Conservation (phyloP, 2,797 vertebrate genomes). For the Xenops minutus region DNA sequence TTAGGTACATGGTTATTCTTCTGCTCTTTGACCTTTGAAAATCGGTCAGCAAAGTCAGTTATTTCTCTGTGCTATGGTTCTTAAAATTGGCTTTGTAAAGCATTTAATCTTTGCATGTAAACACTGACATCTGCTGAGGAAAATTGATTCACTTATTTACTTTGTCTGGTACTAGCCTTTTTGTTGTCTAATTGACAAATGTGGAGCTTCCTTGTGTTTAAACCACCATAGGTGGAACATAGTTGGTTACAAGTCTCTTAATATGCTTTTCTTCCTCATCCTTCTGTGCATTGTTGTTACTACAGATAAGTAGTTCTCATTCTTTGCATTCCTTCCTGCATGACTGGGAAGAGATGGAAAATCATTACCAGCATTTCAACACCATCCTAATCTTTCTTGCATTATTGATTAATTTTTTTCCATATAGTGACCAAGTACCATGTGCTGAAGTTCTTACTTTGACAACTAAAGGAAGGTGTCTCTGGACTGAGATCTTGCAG, state of each 20-base stretch:
- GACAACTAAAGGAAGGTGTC: background rate
- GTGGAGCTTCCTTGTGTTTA: background rate
- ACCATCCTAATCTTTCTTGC: background rate
- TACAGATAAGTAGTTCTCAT: background rate
- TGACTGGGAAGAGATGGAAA: background rate
- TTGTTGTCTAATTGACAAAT: background rate
- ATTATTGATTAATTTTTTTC: background rate
- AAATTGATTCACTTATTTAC: background rate
- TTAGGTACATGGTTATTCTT: background rate
- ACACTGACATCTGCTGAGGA: background rate
- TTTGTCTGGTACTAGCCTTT: background rate
- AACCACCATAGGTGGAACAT: background rate
- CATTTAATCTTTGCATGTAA: background rate
- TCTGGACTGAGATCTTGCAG: background rate
- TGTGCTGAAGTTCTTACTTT: background rate
- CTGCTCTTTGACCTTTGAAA: background rate
- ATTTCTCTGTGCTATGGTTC: background rate
- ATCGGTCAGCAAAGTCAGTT: background rate
- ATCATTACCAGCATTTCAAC: background rate
- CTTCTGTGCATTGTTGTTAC: background rate
- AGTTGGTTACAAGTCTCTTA: background rate
- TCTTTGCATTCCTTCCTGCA: background rate
- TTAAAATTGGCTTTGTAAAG: background rate
- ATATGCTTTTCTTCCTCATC: background rate
- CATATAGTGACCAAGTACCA: background rate